These are phyloP conservation scores for Allophyes oxyacanthae DNA, from an alignment of 2,888 invertebrate genomes.

Conservation along the genomic window DNA sequence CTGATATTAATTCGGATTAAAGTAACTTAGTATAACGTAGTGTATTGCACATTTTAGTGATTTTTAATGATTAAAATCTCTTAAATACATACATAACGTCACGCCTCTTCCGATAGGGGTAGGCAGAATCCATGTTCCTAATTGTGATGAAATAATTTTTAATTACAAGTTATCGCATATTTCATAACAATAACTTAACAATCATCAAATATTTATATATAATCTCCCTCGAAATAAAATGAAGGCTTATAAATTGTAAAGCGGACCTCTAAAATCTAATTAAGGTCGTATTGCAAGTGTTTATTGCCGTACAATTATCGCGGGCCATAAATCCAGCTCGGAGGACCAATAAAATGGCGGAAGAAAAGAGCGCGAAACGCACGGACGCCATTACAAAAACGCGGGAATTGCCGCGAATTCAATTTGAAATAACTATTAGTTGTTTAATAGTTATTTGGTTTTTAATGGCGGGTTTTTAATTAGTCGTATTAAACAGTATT, in stretches of 20 bases:
- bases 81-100: too few species aligned
- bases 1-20: too few species aligned
- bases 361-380: conserved; percentile 65
- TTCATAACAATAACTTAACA: conserved; percentile 3
- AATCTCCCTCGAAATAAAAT: conserved; percentile 13
- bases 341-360: conserved; percentile 76
- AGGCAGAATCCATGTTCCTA: too few species aligned
- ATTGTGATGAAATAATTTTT: background rate
- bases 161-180: background rate
- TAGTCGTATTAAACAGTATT: conserved; percentile 5
- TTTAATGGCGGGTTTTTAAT: conserved; percentile 32
- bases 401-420: conserved; percentile 38
- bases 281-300: conserved; percentile 75
- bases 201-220: conserved; percentile 1
- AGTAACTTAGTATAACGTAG: too few species aligned
- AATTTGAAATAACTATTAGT: conserved; percentile 54
- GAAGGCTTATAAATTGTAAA: conserved; percentile 56
- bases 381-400: conserved; percentile 58
- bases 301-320: conserved; percentile 73
- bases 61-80: too few species aligned
- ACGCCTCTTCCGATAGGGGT: too few species aligned
- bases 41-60: too few species aligned
- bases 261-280: conserved; percentile 69
- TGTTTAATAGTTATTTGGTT: conserved; percentile 41
- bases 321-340: conserved; percentile 73